These are phyloP conservation scores for Zygogramma bicolorata DNA, from an alignment of 2,888 invertebrate genomes.

Conservation along the genomic window DNA sequence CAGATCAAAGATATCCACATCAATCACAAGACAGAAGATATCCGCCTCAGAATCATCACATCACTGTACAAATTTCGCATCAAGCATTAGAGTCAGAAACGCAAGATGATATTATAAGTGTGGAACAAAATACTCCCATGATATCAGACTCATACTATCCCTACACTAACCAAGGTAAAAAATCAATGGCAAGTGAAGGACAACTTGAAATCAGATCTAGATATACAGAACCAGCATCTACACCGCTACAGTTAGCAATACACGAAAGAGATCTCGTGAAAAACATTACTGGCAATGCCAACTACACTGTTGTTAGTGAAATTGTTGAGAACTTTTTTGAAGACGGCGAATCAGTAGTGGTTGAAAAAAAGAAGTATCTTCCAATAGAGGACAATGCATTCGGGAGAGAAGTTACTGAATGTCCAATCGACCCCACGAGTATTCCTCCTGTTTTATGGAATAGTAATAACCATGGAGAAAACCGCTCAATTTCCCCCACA, in stretches of 20 bases:
- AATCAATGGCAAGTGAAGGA: background rate
- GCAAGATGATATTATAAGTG: background rate
- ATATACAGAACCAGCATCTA: background rate
- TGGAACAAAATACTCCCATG: background rate
- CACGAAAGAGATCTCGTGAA: background rate
- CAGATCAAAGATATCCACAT: no score
- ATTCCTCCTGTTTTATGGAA: no score
- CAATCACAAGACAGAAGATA: no score
- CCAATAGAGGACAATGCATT: no score
- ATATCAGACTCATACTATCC: background rate
- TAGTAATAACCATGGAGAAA: no score
- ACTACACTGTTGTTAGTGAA: background rate
- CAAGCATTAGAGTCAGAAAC: background rate
- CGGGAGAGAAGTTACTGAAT: no score
- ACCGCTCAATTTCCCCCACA: no score
- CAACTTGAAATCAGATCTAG: background rate
- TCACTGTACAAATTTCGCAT: background rate
- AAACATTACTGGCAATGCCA: background rate
- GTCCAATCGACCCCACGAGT: no score
- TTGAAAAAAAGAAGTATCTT: background rate
- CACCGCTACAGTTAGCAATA: no score
- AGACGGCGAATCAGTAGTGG: background rate
- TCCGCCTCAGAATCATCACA: background rate
- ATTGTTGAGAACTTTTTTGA: background rate
- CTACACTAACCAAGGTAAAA: background rate